phyloP scores from a whole-genome alignment of 2,797 vertebrate genomes.

The Thripadectes ignobilis region DNA sequence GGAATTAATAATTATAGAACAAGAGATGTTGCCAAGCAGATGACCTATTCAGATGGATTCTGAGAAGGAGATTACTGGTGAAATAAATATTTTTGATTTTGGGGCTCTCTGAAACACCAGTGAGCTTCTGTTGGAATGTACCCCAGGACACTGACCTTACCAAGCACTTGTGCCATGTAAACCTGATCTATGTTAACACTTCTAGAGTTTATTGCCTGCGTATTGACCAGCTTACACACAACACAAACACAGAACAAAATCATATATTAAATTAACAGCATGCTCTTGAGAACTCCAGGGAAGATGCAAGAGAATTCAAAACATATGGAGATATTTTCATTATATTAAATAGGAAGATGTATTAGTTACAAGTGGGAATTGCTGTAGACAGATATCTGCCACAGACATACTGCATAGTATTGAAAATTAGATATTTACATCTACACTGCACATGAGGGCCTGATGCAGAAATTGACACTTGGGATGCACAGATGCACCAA shows the following conservation, averaged over 20 bases:
- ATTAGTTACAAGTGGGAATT: background rate
- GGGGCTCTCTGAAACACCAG: background rate
- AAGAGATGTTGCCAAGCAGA: constrained; percentile 15
- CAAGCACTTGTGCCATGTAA: background rate
- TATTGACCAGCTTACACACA: background rate
- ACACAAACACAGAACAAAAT: background rate
- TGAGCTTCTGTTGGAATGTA: background rate
- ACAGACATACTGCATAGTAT: background rate
- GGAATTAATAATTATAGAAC: background rate
- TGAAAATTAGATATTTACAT: background rate
- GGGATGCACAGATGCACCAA: background rate
- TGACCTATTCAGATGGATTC: background rate
- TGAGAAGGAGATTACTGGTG: background rate
- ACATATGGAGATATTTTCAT: constrained; percentile 9
- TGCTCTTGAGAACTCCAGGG: background rate
- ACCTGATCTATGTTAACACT: background rate
- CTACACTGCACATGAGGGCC: background rate
- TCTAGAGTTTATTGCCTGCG: background rate
- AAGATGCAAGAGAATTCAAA: constrained; percentile 22
- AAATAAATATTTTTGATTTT: constrained; percentile 30
- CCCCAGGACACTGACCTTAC: background rate
- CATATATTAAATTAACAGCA: background rate
- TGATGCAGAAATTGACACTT: background rate
- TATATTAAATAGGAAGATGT: background rate
- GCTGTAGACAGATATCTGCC: background rate